Evolutionary conservation across 2,888 invertebrate species (phyloP), one percentile per base, ranked within the genome.

Genomic region (Koerneria pararmatus): DNA sequence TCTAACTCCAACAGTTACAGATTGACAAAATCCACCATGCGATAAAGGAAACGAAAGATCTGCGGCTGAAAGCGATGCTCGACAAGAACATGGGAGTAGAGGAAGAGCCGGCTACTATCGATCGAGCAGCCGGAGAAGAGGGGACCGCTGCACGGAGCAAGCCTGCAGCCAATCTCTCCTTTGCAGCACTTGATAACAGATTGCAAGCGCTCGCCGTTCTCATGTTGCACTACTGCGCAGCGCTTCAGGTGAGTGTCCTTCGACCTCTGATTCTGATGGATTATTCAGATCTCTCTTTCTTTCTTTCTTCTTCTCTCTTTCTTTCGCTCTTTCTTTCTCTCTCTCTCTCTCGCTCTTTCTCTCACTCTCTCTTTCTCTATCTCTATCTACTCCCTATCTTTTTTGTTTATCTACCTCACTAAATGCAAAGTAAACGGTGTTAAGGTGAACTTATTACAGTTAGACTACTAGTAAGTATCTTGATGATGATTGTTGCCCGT

Each of bases 181-280:
- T 87, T 35, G 84, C 84, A 74, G 89, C 90, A 81, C 89, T 91
- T 53, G 93, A 94, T 83, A 89, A 91, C 73, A 90, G 92, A 79
- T 90, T 93, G 6, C 78, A 82, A 84, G 92, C 93, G 0, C 87
- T 95, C 71, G 92, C 93, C 60, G 90, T 95, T 63, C 88, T 95
- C 73, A 91, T 95, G 90, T 86, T 95, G 74, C 93, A 95, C 85
- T 91, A 93, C 85, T 95, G 94, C 85, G 91, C 94, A 3, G 95
- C 93, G 2, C 88, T 95, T 68, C 94, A 95, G 83, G 75, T 68
- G n/a, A 37, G 54, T 11, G 8, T 8, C 41, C 15, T 41, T 11
- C 8, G 15, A 11, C 41, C 41, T 8, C 8, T 11, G 15, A 41
- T 11, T 41, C 41, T 11, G 15, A 41, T 11, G 41, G 41, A 41